These are phyloP conservation scores for Drosophila multiciliata DNA, from an alignment of 2,888 invertebrate genomes.

Conservation along the genomic window DNA sequence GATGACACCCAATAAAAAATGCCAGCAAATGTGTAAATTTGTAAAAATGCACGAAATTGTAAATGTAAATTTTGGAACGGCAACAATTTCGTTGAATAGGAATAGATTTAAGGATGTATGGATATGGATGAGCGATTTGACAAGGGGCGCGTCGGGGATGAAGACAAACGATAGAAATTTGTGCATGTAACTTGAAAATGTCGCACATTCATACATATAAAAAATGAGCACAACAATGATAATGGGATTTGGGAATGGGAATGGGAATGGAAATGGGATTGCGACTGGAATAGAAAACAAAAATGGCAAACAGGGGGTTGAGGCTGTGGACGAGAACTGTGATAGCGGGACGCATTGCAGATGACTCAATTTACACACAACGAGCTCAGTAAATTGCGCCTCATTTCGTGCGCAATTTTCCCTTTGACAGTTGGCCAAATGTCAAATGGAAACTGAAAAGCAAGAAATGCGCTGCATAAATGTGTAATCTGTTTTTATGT, in stretches of 20 bases:
- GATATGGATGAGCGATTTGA: constrained; percentile 53
- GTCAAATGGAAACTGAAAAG: constrained; percentile 57
- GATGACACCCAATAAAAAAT: constrained; percentile 79
- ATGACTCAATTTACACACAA: constrained; percentile 81
- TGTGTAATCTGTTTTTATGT: constrained; percentile 50
- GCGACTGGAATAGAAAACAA: constrained; percentile 11
- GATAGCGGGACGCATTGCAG: constrained; percentile 66
- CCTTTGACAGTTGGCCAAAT: constrained; percentile 77
- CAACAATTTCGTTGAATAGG: constrained; percentile 24
- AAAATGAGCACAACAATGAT: constrained; percentile 49
- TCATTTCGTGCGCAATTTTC: constrained; percentile 77
- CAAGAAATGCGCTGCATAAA: constrained; percentile 33
- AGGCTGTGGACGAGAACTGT: constrained; percentile 15
- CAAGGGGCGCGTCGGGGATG: constrained; percentile 47
- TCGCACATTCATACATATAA: constrained; percentile 39
- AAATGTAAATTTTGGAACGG: constrained; percentile 65
- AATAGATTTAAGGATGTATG: constrained; percentile 33
- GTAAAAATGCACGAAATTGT: constrained; percentile 66
- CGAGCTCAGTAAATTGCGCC: constrained; percentile 80
- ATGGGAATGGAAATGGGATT: constrained; percentile 7
- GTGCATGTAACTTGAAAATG: constrained; percentile 69
- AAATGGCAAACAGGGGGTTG: constrained; percentile 22
- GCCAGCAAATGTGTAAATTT: constrained; percentile 77
- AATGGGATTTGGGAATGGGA: constrained; percentile 41
- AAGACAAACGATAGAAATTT: constrained; percentile 71